phyloP scores from a whole-genome alignment of 2,797 vertebrate species.

The Lophotriccus pileatus region DNA sequence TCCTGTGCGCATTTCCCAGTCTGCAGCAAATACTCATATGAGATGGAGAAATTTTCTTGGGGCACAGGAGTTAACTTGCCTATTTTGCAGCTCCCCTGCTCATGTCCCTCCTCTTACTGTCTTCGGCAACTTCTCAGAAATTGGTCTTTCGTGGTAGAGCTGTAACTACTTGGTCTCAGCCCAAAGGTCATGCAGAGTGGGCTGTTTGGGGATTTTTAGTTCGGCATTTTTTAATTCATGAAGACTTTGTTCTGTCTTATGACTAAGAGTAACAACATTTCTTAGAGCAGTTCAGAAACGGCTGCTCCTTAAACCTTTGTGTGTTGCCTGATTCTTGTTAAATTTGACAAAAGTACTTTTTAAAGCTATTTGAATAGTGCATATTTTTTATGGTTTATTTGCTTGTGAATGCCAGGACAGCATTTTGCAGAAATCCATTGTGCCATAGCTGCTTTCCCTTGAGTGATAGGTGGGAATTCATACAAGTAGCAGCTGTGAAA shows the following conservation, averaged over 20 bases:
- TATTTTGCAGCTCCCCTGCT: background rate
- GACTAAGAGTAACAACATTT: background rate
- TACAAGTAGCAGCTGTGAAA: conserved; percentile 8
- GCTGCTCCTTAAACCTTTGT: background rate
- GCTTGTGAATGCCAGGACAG: background rate
- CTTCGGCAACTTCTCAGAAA: conserved; percentile 41
- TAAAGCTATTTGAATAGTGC: background rate
- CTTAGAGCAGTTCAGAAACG: background rate
- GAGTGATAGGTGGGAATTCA: background rate
- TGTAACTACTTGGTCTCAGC: conserved; percentile 13
- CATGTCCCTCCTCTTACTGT: background rate
- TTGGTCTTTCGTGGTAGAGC: conserved; percentile 7
- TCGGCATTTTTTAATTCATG: background rate
- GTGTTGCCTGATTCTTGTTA: background rate
- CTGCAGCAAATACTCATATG: background rate
- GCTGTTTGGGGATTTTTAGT: conserved; percentile 2
- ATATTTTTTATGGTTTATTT: background rate
- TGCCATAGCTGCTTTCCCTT: background rate
- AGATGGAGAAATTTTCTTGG: background rate
- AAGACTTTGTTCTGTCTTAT: background rate
- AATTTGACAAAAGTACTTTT: background rate
- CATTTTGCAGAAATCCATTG: background rate
- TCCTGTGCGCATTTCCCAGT: background rate
- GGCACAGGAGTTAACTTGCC: background rate
- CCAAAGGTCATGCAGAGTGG: conserved; percentile 19